A percentile compares a stretch with the other conserved stretches of the same genome.
phyloP scores from a whole-genome alignment of 2,113 vertebrate species.

The Eudorcas thomsonii region DNA sequence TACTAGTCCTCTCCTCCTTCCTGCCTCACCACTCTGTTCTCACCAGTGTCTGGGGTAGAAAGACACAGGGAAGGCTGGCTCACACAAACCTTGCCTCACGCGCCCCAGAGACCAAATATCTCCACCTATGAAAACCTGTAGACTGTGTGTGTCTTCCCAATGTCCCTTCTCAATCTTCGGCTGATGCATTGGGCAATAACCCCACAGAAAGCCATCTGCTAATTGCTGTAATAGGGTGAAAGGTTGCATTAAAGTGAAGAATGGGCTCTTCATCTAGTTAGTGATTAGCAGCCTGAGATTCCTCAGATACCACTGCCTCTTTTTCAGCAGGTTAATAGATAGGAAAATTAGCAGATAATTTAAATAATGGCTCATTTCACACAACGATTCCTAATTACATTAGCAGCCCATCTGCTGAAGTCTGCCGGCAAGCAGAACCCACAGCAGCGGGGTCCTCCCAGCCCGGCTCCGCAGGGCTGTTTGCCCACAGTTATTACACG shows the following conservation, averaged over 20 bases:
- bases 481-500: conserved; percentile 67
- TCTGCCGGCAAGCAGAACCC: conserved; percentile 50
- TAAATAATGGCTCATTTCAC: conserved; percentile 91
- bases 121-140: neutral
- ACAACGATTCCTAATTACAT: conserved; percentile 88
- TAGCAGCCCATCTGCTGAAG: conserved; percentile 82
- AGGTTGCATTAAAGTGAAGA: neutral
- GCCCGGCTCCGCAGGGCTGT: conserved; percentile 36
- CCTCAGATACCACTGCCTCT: conserved; percentile 81
- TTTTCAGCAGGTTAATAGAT: conserved; percentile 88
- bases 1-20: neutral
- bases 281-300: conserved; percentile 85
- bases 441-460: neutral
- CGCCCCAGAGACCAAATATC: neutral
- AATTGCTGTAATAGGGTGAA: conserved; percentile 3
- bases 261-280: conserved; percentile 26
- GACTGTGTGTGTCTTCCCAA: neutral
- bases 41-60: neutral
- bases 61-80: neutral
- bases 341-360: conserved; percentile 91
- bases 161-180: neutral
- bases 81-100: neutral
- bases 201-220: conserved; percentile 35
- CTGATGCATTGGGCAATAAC: neutral
- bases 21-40: neutral